Evolutionary conservation across 1,140 invertebrate genomes (phyloP), one percentile per base, ranked within the genome.

Genomic region (Eulimnadia texana): DNA sequence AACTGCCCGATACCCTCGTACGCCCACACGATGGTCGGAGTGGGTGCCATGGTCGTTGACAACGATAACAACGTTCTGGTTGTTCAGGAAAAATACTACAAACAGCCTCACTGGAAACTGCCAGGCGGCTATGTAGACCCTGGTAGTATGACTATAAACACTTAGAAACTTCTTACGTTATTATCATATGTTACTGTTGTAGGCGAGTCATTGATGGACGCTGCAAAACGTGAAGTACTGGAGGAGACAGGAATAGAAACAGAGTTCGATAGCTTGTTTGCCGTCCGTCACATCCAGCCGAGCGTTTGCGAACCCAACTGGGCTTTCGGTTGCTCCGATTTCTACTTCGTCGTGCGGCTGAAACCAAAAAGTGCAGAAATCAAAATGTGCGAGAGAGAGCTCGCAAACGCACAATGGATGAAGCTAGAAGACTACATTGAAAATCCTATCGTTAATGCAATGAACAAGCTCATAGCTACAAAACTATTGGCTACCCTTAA

Each of bases 71-170:
- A 93, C 72, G 70, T 95, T 24, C 74, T 94, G 29, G 86, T 88
- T 0, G 81, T 93, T 16, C 80, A 82, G 63, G 90, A 93, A 69
- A 84, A 81, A 70, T 82, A 79, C 72, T 79, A 80, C 65, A 66
- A 70, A 25, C 22, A 63, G 33, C 29, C 33, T 25, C 72, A 68
- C 76, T 95, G 90, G 90, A 96, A 96, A 74, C 75, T 95, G 19
- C 92, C 92, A 24, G 91, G 92, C 62, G 92, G 91, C 59, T 88
- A 89, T 75, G 85, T 92, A 25, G 88, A 94, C 71, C 84, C 80
- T 74, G 83, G 86, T 88, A 74, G 68, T 64, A 61, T 27, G 50
- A 47, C 19, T 50, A 16, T 19, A 24, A 27, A 9, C 13, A 60
- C 33, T 27, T 3, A 20, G 6, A 33, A 58, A 20, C 57, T 28